A percentile compares a stretch with the other conserved stretches of the same genome.
These are phyloP conservation scores for Pristionchus entomophagus DNA, from an alignment of 2,888 invertebrate genomes.

Conservation along the genomic window DNA sequence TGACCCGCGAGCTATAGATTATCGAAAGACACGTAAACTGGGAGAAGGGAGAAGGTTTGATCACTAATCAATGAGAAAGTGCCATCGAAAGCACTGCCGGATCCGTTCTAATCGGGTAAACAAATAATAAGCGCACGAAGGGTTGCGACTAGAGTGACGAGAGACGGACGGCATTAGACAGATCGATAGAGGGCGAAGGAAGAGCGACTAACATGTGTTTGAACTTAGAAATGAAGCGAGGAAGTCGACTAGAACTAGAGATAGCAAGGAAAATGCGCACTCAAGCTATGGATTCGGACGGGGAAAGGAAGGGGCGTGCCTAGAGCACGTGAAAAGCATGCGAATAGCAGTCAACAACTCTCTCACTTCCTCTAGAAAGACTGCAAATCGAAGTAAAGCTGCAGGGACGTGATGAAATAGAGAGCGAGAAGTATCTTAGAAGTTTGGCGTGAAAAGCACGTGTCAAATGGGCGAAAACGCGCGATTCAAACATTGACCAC, in stretches of 20 bases:
- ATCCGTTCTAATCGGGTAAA: slow-evolving; percentile 8
- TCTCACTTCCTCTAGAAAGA: not conserved
- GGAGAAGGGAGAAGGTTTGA: too few species aligned
- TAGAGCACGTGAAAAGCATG: slow-evolving; percentile 8
- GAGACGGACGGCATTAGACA: slow-evolving; percentile 13
- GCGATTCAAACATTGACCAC: too few species aligned
- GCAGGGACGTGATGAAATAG: not conserved
- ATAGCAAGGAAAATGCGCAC: not conserved
- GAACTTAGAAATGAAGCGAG: not conserved
- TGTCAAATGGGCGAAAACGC: too few species aligned
- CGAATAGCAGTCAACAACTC: not conserved
- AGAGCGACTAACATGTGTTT: not conserved
- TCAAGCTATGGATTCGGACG: slow-evolving; percentile 10
- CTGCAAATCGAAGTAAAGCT: not conserved
- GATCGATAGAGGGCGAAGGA: slow-evolving; percentile 22
- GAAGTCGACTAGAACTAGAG: not conserved
- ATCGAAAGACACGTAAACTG: too few species aligned
- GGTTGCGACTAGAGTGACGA: slow-evolving; percentile 19
- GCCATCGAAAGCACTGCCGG: not conserved
- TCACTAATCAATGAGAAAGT: not conserved
- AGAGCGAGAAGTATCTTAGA: not conserved
- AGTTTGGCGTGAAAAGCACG: not conserved
- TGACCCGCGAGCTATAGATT: too few species aligned
- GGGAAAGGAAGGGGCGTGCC: not conserved
- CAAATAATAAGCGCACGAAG: slow-evolving; percentile 20